These are phyloP conservation scores for Antechinus flavipes DNA, from an alignment of 2,113 vertebrate species.

Conservation along the genomic window DNA sequence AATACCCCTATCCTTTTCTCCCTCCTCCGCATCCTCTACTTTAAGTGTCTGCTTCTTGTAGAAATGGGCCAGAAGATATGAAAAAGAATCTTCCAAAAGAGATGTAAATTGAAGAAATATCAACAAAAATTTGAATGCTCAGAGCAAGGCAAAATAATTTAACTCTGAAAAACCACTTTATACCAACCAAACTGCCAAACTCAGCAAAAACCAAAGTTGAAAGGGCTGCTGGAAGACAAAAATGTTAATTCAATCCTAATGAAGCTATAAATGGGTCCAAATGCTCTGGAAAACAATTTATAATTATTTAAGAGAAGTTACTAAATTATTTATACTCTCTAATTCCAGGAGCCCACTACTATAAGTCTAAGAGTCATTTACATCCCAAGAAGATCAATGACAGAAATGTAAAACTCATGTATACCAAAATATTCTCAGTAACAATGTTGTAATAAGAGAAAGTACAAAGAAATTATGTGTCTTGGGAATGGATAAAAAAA, in stretches of 20 bases:
- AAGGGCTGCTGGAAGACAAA: background rate
- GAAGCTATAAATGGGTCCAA: background rate
- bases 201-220: background rate
- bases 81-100: background rate
- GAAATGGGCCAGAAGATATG: background rate
- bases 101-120: background rate
- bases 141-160: background rate
- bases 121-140: background rate
- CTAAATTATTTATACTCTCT: background rate
- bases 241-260: background rate
- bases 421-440: background rate
- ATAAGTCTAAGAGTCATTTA: background rate
- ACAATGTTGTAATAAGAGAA: background rate
- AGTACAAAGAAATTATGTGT: background rate
- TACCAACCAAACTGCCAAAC: background rate
- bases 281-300: background rate
- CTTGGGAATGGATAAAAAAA: background rate
- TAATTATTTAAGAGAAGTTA: background rate
- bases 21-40: too few species aligned
- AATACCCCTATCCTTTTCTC: background rate
- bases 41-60: background rate
- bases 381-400: background rate
- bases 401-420: background rate
- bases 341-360: background rate
- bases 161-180: background rate